Evolutionary conservation across 2,797 vertebrate genomes (phyloP), one percentile per base, ranked within the genome.

Genomic region (Echeneis naucrates): DNA sequence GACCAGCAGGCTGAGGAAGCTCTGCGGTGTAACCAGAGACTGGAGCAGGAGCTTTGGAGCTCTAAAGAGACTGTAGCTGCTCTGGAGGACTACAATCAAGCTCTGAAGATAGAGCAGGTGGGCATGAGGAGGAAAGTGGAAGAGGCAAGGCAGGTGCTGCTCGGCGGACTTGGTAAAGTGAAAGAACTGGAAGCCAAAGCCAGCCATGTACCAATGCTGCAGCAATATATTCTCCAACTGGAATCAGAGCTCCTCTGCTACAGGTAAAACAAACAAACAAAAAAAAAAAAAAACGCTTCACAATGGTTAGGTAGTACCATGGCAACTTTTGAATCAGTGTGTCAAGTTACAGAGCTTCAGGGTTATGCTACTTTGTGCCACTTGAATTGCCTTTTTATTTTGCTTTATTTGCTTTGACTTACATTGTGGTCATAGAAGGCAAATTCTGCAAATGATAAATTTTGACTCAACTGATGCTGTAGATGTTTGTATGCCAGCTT

Each of bases 141-240:
- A 83, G 96, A 97, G 68, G 97, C 96, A 19, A 89, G 97, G 47
- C 93, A 92, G 6, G 94, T 94, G 0, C 83, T 99, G 53, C 89
- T 96, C 47, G 95, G 64, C 17, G 95, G 96, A 47, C 92, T 98
- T 72, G 86, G 90, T n/a, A 97, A 98, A 78, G 97, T 98, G 67
- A 97, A 95, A 64, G 96, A 98, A 60, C 92, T 99, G 42, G 97
- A 99, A 77, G 88, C 85, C 52, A 95, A 95, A 87, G 96, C 96
- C 19, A 93, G 88, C 0, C 79, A 93, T 51, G 94, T 97, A 12
- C 93, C 96, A 0, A 81, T 77, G 2, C 92, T 99, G 67, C 95
- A 96, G 77, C 92, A 87, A 27, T 83, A 94, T 54, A 81, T 97
- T 62, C 86, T 92, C 62, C 93, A 95, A 84, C 93, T 98, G 77